phyloP scores from a whole-genome alignment of 2,888 invertebrate genomes.

The Dynastes grantii region DNA sequence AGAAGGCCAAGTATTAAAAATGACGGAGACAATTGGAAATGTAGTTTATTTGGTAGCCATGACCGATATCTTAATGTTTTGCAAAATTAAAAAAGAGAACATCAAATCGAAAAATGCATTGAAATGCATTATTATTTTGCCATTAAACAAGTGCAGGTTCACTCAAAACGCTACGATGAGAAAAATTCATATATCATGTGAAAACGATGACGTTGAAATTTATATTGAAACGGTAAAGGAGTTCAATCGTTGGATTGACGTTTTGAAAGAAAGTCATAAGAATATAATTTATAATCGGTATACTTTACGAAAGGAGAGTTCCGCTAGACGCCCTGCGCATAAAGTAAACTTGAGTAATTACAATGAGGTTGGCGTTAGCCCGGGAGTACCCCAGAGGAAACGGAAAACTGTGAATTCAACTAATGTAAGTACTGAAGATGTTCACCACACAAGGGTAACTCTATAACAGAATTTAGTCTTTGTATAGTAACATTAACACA shows the following conservation, averaged over 20 bases:
- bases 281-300: constrained; percentile 74
- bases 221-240: constrained; percentile 73
- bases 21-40: constrained; percentile 69
- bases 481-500: no score
- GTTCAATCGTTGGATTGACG: constrained; percentile 75
- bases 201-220: constrained; percentile 74
- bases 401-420: constrained; percentile 3
- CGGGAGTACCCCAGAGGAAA: constrained; percentile 66
- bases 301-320: constrained; percentile 78
- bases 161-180: constrained; percentile 75
- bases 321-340: constrained; percentile 75
- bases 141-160: constrained; percentile 80
- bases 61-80: constrained; percentile 83
- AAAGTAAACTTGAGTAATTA: constrained; percentile 74
- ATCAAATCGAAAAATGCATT: constrained; percentile 75
- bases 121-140: constrained; percentile 79
- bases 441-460: no score
- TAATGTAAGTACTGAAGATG: constrained; percentile 10
- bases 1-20: constrained; percentile 77
- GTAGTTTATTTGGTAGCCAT: constrained; percentile 78
- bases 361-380: constrained; percentile 72
- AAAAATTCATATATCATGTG: constrained; percentile 76
- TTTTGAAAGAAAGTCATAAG: constrained; percentile 74
- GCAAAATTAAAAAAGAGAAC: constrained; percentile 76
- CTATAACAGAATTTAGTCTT: no score